A percentile compares a stretch with the other conserved stretches of the same genome.
Conservation (phyloP, 2,888 invertebrate species). For the Torymus auratus region DNA sequence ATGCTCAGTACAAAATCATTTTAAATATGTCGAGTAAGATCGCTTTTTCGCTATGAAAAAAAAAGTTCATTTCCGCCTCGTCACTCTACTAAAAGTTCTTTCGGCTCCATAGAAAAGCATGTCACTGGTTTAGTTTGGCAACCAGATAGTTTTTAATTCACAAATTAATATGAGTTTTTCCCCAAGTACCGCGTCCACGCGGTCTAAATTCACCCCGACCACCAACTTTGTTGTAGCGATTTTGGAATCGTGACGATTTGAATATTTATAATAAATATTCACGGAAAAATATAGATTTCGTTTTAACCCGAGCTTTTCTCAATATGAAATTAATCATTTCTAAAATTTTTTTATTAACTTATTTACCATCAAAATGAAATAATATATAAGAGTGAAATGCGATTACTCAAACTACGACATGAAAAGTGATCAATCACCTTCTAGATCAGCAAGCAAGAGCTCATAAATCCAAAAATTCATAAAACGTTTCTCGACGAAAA, state of each 20-base stretch:
- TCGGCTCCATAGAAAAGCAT: conserved; percentile 34
- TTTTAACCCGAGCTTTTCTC: no score
- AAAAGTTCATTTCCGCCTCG: conserved; percentile 28
- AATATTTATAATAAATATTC: conserved; percentile 1
- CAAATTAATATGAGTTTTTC: conserved; percentile 71
- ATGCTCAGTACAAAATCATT: conserved; percentile 54
- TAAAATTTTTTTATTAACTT: no score
- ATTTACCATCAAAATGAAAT: no score
- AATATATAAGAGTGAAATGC: no score
- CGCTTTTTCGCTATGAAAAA: conserved; percentile 39
- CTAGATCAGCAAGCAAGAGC: no score
- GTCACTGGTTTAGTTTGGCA: conserved; percentile 17
- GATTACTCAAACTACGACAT: no score
- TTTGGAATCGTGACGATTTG: conserved; percentile 70
- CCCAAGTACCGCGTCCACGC: conserved; percentile 73
- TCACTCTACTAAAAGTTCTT: conserved; percentile 47
- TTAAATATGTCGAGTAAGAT: conserved; percentile 44
- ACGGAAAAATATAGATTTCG: no score
- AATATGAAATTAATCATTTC: no score
- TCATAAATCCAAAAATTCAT: no score
- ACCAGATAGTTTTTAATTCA: conserved; percentile 17
- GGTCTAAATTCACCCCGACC: conserved; percentile 72
- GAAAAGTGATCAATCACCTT: no score
- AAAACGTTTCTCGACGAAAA: no score
- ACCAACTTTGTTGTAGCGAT: conserved; percentile 59